phyloP scores from a whole-genome alignment of 1,140 invertebrate genomes.

The Lepidurus packardi region DNA sequence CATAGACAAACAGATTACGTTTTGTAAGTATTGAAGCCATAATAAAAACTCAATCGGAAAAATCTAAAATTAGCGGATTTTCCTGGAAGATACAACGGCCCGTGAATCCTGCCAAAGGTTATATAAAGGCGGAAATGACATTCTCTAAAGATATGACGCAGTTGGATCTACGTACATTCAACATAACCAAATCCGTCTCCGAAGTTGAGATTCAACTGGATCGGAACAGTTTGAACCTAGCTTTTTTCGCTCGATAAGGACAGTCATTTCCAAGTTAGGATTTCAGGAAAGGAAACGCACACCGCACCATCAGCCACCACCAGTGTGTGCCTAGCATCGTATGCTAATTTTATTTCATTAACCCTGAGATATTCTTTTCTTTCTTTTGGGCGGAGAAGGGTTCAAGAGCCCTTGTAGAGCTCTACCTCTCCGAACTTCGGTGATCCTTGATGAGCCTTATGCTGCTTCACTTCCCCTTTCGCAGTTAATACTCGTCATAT shows the following conservation, averaged over 20 bases:
- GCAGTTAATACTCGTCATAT: conserved; percentile 3
- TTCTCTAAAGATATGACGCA: no score
- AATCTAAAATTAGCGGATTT: no score
- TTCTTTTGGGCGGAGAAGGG: neutral
- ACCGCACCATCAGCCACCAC: neutral
- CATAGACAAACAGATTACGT: no score
- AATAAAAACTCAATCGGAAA: no score
- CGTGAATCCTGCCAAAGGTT: no score
- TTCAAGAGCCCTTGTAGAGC: neutral
- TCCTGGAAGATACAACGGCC: no score
- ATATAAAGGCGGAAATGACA: no score
- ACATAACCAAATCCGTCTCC: neutral
- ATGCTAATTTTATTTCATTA: conserved; percentile 1
- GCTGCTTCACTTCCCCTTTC: neutral
- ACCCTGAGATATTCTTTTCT: neutral
- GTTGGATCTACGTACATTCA: neutral
- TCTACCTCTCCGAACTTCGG: no score
- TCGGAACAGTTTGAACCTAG: neutral
- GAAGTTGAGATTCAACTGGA: neutral
- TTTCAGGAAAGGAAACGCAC: neutral
- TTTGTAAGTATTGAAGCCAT: no score
- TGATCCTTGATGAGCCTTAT: neutral
- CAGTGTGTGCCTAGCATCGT: neutral
- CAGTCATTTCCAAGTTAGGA: neutral
- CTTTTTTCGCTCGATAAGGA: neutral